Base-by-base conservation (phyloP, 2,888 invertebrate species). In the Agriopis marginaria region DNA sequence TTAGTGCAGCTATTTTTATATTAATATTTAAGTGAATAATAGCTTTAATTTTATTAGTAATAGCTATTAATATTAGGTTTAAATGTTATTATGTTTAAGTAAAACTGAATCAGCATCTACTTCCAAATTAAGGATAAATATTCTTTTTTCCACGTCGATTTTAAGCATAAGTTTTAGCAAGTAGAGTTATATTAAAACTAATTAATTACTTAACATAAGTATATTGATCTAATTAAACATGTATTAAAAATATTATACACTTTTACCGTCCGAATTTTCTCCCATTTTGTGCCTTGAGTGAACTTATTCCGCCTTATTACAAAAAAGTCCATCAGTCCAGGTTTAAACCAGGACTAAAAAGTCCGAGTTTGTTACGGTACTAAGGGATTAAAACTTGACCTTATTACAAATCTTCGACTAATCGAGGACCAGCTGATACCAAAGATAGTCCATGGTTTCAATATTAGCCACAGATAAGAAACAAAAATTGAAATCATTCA, bases 21-120 rank as follows among this genome's bases (percentile, higher is more conserved):
- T 14, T 47, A 45, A 54, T 56, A 23, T 61, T 23, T 66, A 69
- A 71, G 68, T 4, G 11, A 71, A 75, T 56, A 44, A 75, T 75
- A 75, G 75, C 75, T 75, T 75, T 75, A 75, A 75, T 70, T 74
- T 66, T 12, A n/a, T 69, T 69, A 69, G 39, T 55, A 11, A 7
- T 69, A 65, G 40, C 7, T n/a, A 39, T 54, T 40, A 54, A n/a
- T 12, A 32, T 53, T 44, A 39, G 3, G 11, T 5, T 32, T 54
- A 32, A 54, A 42, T 42, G 17, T 56, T 40, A 14, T 40, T 42
- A 14, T 42, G 8, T 56, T 56, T 9, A 9, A 44, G 44, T 56
- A 14, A 49, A 40, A 3, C 55, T 14, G 9, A 14, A 55, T 9
- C 23, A 23, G 23, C 7, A 14, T 6, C 9, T 54, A 39, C 23